Base-by-base conservation (phyloP, 2,888 invertebrate genomes). In the Melanostoma mellinum region DNA sequence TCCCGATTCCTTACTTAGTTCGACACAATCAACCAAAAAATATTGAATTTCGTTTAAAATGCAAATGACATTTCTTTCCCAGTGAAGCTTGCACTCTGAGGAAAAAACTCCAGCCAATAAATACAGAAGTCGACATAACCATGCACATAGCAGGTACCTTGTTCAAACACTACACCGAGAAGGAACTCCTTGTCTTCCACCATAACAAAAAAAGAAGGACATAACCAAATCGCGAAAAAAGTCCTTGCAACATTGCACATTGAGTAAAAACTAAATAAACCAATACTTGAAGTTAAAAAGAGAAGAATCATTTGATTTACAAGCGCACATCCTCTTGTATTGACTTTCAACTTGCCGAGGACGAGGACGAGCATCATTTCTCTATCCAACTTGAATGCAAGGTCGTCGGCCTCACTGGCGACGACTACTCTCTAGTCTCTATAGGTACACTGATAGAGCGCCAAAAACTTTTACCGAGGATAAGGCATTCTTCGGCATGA, bases 181-280 rank as follows among this genome's bases (percentile, higher is more conserved):
- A 32, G 5, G 3, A 20, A n/a, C 3, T 10, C 35, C 10, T 20
- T 20, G 20, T 20, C 20, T 20, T 20, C 44, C 35, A 42, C 36
- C 36, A 69, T n/a, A 46, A 58, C 42, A 40, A 6, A 67, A 61
- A 56, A 53, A 52, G 56, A 71, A 52, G 8, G 46, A 58, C 40
- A 50, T 56, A 38, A 9, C 10, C 44, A 46, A n/a, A 30, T 38
- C 38, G 50, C 9, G 38, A 56, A 46, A 74, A 75, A 60, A 65
- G 61, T 82, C 77, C 73, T 82, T 77, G 77, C 73, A 77, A 77
- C 77, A 82, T 78, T 78, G 77, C 82, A 73, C 52, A 46, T 50
- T n/a, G 63, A 69, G 69, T 74, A 82, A 82, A 79, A 84, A 79
- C 84, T 78, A 78, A 84, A 84, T 84, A 84, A 84, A 84, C 84